Evolutionary conservation across 2,113 vertebrate genomes (phyloP).

Genomic region (Brachyhypopomus occidentalis): DNA sequence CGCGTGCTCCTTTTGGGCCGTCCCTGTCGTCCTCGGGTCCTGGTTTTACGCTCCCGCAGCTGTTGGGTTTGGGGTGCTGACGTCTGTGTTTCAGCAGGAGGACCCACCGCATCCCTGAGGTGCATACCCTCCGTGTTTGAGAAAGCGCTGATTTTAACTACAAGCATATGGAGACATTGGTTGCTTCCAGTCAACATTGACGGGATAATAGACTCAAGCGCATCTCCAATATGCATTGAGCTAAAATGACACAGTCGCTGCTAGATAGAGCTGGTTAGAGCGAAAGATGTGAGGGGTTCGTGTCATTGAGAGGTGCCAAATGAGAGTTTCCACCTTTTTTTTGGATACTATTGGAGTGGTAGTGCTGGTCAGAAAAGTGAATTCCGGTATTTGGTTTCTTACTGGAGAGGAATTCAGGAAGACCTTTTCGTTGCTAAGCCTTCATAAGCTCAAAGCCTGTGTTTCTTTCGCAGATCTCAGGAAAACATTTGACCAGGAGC

Average conservation of each 20-base stretch:
- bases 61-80: no score
- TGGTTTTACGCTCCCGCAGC: neutral
- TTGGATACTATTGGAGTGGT: no score
- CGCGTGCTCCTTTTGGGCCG: neutral
- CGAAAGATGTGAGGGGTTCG: neutral
- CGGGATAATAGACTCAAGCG: neutral
- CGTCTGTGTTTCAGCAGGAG: no score
- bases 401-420: neutral
- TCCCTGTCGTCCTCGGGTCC: neutral
- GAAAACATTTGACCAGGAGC: slow-evolving; percentile 96
- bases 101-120: neutral
- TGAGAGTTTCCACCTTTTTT: neutral
- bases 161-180: neutral
- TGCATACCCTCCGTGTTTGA: neutral
- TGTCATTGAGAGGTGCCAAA: neutral
- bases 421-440: no score
- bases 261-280: neutral
- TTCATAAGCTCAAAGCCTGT: neutral
- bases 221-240: neutral
- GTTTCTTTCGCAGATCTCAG: slow-evolving; percentile 80
- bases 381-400: neutral
- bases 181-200: neutral
- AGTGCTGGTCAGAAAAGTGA: neutral
- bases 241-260: neutral
- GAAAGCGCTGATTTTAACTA: no score